Percentiles rank a stretch among this genome's conserved stretches.
Evolutionary conservation across 2,888 invertebrate genomes (phyloP).

Genomic region (Parascotia fuliginaria): DNA sequence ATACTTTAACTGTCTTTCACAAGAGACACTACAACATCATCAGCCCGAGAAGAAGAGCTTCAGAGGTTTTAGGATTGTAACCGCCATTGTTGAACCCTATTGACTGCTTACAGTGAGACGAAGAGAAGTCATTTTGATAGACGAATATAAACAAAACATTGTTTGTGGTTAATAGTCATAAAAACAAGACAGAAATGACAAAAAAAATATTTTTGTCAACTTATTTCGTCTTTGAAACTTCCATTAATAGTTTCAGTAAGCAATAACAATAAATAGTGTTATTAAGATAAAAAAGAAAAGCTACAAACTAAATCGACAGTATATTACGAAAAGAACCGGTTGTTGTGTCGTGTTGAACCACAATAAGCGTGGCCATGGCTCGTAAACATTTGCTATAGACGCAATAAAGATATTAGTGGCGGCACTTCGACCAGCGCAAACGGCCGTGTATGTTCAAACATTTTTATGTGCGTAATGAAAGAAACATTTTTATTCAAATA

Average conservation of each 20-base stretch:
- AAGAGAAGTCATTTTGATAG: no score
- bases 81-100: no score
- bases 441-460: slow-evolving; percentile 44
- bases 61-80: no score
- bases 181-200: slow-evolving; percentile 26
- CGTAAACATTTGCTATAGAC: slow-evolving; percentile 66
- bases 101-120: no score
- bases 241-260: slow-evolving; percentile 45
- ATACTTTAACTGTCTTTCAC: no score
- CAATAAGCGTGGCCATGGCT: slow-evolving; percentile 58
- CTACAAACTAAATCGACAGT: slow-evolving; percentile 39
- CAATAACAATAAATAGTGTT: slow-evolving; percentile 51
- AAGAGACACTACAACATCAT: no score
- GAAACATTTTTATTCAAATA: slow-evolving; percentile 51
- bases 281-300: slow-evolving; percentile 44
- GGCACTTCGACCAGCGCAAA: slow-evolving; percentile 46
- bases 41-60: no score
- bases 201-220: slow-evolving; percentile 29
- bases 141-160: slow-evolving; percentile 22
- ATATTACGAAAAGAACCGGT: slow-evolving; percentile 39
- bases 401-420: slow-evolving; percentile 70
- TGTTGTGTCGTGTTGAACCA: slow-evolving; percentile 55
- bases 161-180: slow-evolving; percentile 12
- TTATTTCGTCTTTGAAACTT: slow-evolving; percentile 33
- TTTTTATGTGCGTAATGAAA: slow-evolving; percentile 51